phyloP scores from a whole-genome alignment of 1,140 invertebrate species.

The Drosophila ironensis region DNA sequence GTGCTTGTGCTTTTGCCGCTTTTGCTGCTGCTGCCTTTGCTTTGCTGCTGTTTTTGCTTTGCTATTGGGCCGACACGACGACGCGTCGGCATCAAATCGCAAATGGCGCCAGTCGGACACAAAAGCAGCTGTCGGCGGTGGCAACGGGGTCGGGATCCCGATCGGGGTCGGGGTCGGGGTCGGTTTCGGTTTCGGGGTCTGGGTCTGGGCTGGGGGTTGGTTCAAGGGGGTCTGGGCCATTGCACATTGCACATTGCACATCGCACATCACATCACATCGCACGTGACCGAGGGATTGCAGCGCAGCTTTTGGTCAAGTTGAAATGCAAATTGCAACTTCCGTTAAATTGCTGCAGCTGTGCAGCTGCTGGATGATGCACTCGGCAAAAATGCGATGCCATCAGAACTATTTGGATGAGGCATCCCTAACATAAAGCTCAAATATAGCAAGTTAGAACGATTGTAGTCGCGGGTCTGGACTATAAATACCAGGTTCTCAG shows the following conservation, averaged over 20 bases:
- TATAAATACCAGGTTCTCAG: no score
- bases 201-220: no score
- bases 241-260: slow-evolving; percentile 1
- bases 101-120: slow-evolving; percentile 64
- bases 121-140: slow-evolving; percentile 13
- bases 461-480: no score
- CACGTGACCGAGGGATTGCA: slow-evolving; percentile 48
- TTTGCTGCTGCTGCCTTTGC: neutral
- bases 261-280: slow-evolving; percentile 27
- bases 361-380: slow-evolving; percentile 7
- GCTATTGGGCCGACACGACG: slow-evolving; percentile 40
- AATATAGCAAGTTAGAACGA: no score
- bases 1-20: no score
- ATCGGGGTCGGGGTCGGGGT: no score
- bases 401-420: no score
- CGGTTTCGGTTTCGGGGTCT: no score
- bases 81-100: slow-evolving; percentile 60
- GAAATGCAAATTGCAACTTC: slow-evolving; percentile 78
- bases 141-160: neutral
- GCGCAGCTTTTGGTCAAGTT: slow-evolving; percentile 66
- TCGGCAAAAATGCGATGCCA: neutral
- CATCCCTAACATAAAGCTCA: no score
- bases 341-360: slow-evolving; percentile 65
- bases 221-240: no score
- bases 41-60: neutral